These are phyloP conservation scores for Illadopsis cleaveri DNA, from an alignment of 2,113 vertebrate species.

Conservation along the genomic window DNA sequence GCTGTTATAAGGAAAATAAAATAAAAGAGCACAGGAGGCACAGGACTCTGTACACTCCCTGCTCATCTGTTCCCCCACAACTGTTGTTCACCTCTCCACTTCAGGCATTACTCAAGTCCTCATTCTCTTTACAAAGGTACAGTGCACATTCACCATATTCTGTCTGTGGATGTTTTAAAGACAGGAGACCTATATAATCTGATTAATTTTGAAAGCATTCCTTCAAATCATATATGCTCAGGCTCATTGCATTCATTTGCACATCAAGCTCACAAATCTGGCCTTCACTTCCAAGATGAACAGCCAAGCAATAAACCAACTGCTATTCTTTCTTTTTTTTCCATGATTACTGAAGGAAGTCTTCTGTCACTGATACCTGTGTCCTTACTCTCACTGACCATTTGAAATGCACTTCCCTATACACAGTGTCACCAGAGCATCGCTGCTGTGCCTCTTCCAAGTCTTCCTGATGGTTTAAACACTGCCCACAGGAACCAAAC, in stretches of 20 bases:
- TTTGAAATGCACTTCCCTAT: background rate
- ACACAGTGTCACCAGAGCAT: background rate
- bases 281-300: background rate
- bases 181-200: background rate
- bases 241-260: background rate
- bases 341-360: background rate
- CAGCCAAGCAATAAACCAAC: background rate
- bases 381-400: background rate
- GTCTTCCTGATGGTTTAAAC: background rate
- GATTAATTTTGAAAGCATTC: background rate
- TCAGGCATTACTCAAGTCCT: background rate
- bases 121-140: background rate
- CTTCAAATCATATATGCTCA: background rate
- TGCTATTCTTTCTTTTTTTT: background rate
- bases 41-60: fast-evolving
- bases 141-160: background rate
- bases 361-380: background rate
- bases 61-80: fast-evolving
- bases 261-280: background rate
- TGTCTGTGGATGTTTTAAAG: background rate
- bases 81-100: background rate
- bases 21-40: background rate
- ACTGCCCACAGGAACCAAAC: background rate
- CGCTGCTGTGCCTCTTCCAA: background rate
- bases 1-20: background rate